Percentiles rank a stretch among this genome's conserved stretches.
These are phyloP conservation scores for Stenolophus ochropezus DNA, from an alignment of 2,888 invertebrate species.

Conservation along the genomic window DNA sequence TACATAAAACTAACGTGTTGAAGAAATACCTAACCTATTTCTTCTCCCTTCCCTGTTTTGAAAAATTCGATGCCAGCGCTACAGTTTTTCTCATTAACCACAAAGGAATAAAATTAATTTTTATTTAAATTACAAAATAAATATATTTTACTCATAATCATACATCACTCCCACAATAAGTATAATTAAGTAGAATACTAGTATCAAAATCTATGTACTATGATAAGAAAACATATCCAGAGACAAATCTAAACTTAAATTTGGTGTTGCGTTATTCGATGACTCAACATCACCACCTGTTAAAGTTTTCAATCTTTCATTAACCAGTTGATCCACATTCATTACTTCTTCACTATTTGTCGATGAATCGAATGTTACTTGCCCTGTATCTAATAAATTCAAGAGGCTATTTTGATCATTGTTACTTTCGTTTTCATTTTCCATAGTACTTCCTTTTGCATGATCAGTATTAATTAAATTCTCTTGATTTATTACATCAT, in stretches of 20 bases:
- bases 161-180: not conserved
- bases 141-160: conserved; percentile 17
- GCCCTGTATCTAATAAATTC: conserved; percentile 64
- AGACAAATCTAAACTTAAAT: conserved; percentile 69
- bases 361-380: conserved; percentile 69
- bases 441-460: not conserved
- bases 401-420: conserved; percentile 48
- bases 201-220: conserved; percentile 37
- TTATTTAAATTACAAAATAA: conserved; percentile 23
- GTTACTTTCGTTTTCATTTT: not conserved
- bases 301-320: conserved; percentile 71
- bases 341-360: conserved; percentile 71
- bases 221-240: conserved; percentile 71
- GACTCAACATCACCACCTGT: conserved; percentile 69
- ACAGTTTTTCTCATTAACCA: not conserved
- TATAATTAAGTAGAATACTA: not conserved
- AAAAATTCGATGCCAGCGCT: conserved; percentile 5
- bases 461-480: conserved; percentile 13
- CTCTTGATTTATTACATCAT: not conserved
- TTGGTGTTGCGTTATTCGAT: conserved; percentile 52
- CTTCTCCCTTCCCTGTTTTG: not conserved
- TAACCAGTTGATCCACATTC: conserved; percentile 73
- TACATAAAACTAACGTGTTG: conserved; percentile 45
- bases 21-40: conserved; percentile 21
- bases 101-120: not conserved